Base-by-base conservation (phyloP, 2,888 invertebrate species). In the Caenorhabditis sp. region DNA sequence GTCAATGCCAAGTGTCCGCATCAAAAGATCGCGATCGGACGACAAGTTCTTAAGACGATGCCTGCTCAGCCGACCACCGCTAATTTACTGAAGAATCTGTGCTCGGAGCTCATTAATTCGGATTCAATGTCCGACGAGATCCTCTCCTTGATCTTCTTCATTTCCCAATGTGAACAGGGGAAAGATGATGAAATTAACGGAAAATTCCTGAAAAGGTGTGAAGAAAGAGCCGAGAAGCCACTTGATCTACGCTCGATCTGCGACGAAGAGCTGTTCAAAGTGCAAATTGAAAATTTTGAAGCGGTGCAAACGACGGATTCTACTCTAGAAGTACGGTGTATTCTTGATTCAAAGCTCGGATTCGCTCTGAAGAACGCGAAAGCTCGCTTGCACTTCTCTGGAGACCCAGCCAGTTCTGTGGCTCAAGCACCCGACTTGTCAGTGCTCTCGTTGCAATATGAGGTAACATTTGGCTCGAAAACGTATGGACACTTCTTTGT, bases 301-400 rank as follows among this genome's bases (percentile, higher is more conserved):
- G 48, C 65, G 5, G 35, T 77, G 8, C 77, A 77, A 43, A 77
- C 65, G 11, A 72, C 65, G 15, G 66, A 77, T 50, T 65, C 71
- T 1, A 55, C 39, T 15, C 45, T 70, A 2, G 41, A 53, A n/a
- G 53, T 76, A 2, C 48, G 37, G 0, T 27, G 35, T 5, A 13
- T 46, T 6, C 27, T 76, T 27, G 24, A 46, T 22, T 76, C 70
- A 15, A 70, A 58, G 35, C 7, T 70, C 1, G 59, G 62, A 20
- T 76, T 76, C 41, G 4, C 37, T 1, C n/a, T 76, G 17, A 46
- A 58, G 20, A 70, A 70, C 26, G 58, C 41, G 7, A 59, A 56
- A 53, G 32, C 70, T 32, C 52, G 41, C 11, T 27, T 76, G 7
- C 15, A 46, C 20, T 76, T 76, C 15, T 62, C 68, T 0, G 59